These are phyloP conservation scores for Colaptes auratus DNA, from an alignment of 2,113 vertebrate genomes.

Conservation along the genomic window DNA sequence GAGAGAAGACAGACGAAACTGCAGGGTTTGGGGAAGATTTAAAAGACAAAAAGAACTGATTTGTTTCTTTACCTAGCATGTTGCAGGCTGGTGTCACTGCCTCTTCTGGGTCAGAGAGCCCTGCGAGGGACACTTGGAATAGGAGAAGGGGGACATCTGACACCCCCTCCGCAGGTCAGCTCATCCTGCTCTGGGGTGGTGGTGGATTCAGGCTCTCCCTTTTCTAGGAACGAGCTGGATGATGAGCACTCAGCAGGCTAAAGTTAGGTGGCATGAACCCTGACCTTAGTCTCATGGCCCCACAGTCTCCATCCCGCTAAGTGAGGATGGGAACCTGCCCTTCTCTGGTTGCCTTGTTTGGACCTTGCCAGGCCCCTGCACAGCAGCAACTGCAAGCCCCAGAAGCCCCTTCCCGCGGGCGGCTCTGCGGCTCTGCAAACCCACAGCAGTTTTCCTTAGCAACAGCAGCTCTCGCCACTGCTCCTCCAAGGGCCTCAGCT, in stretches of 20 bases:
- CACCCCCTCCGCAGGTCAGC: not conserved
- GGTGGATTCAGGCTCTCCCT: not conserved
- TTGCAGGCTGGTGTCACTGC: not conserved
- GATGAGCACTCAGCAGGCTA: not conserved
- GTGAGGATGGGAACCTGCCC: not conserved
- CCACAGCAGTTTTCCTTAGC: not conserved
- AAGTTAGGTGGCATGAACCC: not conserved
- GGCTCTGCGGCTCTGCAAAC: not conserved
- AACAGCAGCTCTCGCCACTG: not conserved
- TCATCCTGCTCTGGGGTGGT: not conserved
- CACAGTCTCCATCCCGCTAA: not conserved
- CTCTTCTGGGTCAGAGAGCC: not conserved
- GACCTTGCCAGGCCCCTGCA: not conserved
- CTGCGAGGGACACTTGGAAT: not conserved
- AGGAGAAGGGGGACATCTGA: not conserved
- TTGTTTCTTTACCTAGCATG: too few species aligned
- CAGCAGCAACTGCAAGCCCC: not conserved
- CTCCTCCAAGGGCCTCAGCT: not conserved
- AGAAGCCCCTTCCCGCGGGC: not conserved
- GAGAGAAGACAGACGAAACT: accelerated
- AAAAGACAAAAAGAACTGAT: not conserved
- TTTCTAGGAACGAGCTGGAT: not conserved
- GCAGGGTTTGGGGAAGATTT: not conserved
- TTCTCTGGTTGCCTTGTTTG: not conserved
- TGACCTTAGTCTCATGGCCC: not conserved